These are phyloP conservation scores for Xenopus petersii DNA, from an alignment of 2,797 vertebrate species.

Conservation along the genomic window DNA sequence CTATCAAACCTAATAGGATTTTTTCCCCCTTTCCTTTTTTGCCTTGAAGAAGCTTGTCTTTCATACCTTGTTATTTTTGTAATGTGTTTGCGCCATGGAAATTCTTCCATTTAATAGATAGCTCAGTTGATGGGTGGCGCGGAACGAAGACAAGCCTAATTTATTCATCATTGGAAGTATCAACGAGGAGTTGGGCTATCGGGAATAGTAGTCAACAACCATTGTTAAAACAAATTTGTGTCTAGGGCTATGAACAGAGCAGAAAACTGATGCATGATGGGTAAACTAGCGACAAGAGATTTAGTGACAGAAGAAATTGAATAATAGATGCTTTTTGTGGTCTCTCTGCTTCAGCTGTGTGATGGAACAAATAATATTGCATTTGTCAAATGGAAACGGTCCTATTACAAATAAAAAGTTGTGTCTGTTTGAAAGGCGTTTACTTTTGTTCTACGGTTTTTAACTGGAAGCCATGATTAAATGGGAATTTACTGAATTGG, in stretches of 20 bases:
- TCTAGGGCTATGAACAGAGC: not conserved
- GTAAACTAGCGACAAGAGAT: not conserved
- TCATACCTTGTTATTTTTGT: not conserved
- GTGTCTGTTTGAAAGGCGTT: too few relatives aligned
- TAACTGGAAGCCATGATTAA: too few relatives aligned
- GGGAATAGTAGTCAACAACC: not conserved
- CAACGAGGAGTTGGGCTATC: not conserved
- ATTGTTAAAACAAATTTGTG: not conserved
- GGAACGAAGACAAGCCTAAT: slow-evolving; percentile 3
- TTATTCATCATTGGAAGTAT: not conserved
- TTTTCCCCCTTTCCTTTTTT: not conserved
- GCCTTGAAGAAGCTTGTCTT: not conserved
- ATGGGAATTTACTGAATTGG: too few relatives aligned
- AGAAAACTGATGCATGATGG: not conserved
- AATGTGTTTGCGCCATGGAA: not conserved
- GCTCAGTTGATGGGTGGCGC: not conserved
- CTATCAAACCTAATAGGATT: slow-evolving; percentile 11
- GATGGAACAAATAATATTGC: not conserved
- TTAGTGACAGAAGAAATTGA: not conserved
- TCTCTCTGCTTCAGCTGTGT: not conserved
- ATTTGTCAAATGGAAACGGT: too few relatives aligned
- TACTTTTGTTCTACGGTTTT: too few relatives aligned
- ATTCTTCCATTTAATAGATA: slow-evolving; percentile 2
- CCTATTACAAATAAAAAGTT: too few relatives aligned
- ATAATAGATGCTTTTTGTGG: not conserved